Base-by-base conservation (phyloP, 1,140 invertebrate species). In the Drosophila kanapiae region DNA sequence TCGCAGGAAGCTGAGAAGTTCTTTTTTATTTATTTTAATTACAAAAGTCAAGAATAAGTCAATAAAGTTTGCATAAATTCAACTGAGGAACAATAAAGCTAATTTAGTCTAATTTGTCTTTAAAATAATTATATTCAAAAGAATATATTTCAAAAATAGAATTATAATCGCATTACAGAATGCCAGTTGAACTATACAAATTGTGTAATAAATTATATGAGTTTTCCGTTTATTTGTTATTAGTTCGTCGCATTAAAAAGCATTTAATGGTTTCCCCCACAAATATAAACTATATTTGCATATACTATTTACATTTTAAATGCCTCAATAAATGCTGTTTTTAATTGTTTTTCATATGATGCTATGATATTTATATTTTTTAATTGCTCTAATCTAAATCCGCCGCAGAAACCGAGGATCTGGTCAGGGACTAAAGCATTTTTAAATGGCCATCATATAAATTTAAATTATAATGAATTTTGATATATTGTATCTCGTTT, bases 391-490 rank as follows among this genome's bases (percentile, higher is more conserved):
- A 14, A 54, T 23, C 33, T 7, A 14, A 37, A 54, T 37, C 1
- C 4, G 33, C 51, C 16, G 14, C 65, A 59, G 42, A 8, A 14
- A 18, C 42, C 64, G 29, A 18, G 11, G 35, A 38, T 23, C 23
- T 37, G 35, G 45, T 38, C 33, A 56, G 33, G 23, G 42, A 37
- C 31, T 49, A 64, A 71, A 76, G 47, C 35, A 43, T 16, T 63
- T 71, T 59, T 62, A 51, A 80, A 61, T 58, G 57, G 33, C 45
- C 61, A 42, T 43, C 38, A 61, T 61, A 65, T 61, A 16, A 31
- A 16, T 42, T 75, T 75, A 53, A 64, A 80, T 79, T 35, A 38
- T 27, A n/a, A 9, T 13, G 45, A 9, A 16, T 67, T 67, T 68
- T 40, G 5, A 49, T 58, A 29, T 18, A 35, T 49, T 35, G 6